These are phyloP conservation scores for Brachionichthys hirsutus DNA, from an alignment of 2,113 vertebrate genomes.

Conservation along the genomic window DNA sequence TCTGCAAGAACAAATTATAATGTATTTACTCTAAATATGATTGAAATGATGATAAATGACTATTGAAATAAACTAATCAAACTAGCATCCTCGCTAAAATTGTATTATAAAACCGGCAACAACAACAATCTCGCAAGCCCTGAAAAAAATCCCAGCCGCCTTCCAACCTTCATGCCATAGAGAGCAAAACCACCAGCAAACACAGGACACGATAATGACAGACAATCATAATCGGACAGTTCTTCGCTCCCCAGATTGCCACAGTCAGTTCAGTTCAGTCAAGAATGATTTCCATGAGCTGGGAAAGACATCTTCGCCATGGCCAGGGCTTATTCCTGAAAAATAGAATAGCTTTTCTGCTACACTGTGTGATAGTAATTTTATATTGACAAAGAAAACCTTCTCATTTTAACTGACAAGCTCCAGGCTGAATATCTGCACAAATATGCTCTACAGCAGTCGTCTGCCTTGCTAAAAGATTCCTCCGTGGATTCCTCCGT, in stretches of 20 bases:
- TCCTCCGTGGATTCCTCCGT: no score
- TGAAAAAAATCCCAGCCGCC: no score
- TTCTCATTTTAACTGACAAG: constrained; percentile 13
- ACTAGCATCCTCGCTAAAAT: no score
- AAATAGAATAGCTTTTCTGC: not conserved
- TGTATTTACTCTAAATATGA: no score
- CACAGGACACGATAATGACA: no score
- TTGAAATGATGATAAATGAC: no score
- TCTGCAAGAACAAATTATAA: no score
- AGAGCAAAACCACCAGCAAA: not conserved
- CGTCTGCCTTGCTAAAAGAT: not conserved
- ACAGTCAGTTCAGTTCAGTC: constrained; percentile 8
- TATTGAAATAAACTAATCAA: no score
- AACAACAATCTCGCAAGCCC: not conserved
- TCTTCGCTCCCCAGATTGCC: not conserved
- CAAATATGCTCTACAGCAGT: not conserved
- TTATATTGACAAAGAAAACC: constrained; percentile 10
- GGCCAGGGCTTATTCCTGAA: not conserved
- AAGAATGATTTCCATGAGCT: constrained; percentile 9
- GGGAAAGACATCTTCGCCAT: constrained; percentile 14
- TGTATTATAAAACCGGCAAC: no score
- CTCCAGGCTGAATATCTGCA: not conserved
- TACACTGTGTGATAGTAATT: constrained; percentile 12
- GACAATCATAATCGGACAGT: not conserved
- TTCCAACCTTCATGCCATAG: not conserved